Conservation (phyloP, 1,140 invertebrate genomes). For the Drosophila pseudoananassae region DNA sequence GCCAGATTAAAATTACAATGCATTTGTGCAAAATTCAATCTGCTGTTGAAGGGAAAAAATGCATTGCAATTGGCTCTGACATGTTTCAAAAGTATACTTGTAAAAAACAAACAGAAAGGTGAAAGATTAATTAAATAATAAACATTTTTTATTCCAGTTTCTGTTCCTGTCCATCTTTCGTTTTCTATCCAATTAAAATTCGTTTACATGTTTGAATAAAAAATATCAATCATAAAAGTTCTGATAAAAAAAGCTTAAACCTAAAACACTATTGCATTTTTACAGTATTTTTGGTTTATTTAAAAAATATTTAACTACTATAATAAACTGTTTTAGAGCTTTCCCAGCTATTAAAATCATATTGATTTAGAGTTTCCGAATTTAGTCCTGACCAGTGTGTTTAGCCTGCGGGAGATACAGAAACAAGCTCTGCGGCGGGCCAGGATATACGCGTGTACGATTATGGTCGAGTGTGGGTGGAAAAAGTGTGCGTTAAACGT, state of each 20-base stretch:
- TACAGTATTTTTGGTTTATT: no score
- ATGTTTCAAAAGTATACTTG: not conserved
- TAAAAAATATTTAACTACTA: no score
- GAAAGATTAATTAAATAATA: not conserved
- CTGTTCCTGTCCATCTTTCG: not conserved
- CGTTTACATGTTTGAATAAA: not conserved
- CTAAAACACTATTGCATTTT: no score
- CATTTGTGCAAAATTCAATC: not conserved
- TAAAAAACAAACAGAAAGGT: not conserved
- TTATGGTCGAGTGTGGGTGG: conserved; percentile 20
- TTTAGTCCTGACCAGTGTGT: conserved; percentile 28
- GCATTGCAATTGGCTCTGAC: not conserved
- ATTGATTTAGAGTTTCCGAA: not conserved
- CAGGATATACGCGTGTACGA: conserved; percentile 36
- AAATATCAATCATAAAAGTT: no score
- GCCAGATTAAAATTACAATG: not conserved
- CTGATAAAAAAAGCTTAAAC: no score
- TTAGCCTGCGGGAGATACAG: conserved; percentile 52
- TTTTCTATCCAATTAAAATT: not conserved
- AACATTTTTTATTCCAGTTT: not conserved
- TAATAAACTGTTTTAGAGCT: no score
- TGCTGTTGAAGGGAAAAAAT: not conserved
- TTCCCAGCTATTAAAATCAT: not conserved
- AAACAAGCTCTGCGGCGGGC: conserved; percentile 34
- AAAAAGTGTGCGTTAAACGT: conserved; percentile 49